Base-by-base conservation (phyloP, 2,797 vertebrate species). In the Halcyon badia region DNA sequence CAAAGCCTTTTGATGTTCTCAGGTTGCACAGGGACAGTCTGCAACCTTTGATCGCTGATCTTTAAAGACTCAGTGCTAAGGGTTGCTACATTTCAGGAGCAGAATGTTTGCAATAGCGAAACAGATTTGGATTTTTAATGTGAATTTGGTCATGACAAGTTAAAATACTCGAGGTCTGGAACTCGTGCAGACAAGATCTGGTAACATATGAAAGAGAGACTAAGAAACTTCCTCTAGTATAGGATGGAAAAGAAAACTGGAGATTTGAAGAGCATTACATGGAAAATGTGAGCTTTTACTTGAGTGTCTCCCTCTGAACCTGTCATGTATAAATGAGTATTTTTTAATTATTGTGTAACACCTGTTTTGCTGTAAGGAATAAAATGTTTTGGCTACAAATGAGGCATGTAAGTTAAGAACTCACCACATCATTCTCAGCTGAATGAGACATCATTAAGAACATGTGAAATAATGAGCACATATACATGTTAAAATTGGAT, bases 291-390 rank as follows among this genome's bases (percentile, higher is more conserved):
- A 84, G 91, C 86, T 97, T 89, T 97, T 96, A 73, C 80, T 92
- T 90, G 73, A 49, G 52, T 97, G 51, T 89, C 31, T 92, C 83
- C 72, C 76, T 92, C 83, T 90, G 93, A 97, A 93, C 72, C 92
- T 96, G 79, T 84, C 60, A 1, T 77, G 37, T 84, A 61, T 70
- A 89, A 95, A 90, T 83, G 90, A 96, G 83, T 96, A 51, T 83
- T 97, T 98, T 96, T 91, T 80, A 94, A 86, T 97, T 95, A 87
- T 44, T 78, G 60, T 76, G 72, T 72, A 97, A 93, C 98, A 98
- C 97, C 97, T 98, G 97, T 95, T 98, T 97, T 97, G 95, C 97
- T 97, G 90, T 94, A 97, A 97, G 91, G 96, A 96, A 97, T 95
- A 94, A 97, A 97, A 90, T 97, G 89, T 97, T 98, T 95, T 98